These are phyloP conservation scores for Solenodon paradoxus DNA, from an alignment of 2,113 vertebrate species.

Conservation along the genomic window DNA sequence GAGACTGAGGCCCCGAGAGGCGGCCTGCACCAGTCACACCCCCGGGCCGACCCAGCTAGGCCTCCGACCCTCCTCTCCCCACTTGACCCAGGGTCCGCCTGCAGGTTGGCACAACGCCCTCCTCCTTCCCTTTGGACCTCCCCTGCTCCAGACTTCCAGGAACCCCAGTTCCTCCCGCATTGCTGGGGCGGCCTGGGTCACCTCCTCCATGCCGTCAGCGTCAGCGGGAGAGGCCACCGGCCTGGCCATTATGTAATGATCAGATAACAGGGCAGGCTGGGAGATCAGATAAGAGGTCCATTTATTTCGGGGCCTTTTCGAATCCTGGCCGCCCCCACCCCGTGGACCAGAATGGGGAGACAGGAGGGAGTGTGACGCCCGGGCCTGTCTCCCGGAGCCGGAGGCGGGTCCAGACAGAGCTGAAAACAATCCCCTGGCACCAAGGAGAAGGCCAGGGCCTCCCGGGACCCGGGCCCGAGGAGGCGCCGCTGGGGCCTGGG, in stretches of 20 bases:
- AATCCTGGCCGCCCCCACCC: conserved; percentile 66
- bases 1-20: neutral
- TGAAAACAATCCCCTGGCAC: conserved; percentile 75
- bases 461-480: conserved; percentile 40
- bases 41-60: neutral
- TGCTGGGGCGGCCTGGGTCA: conserved; percentile 55
- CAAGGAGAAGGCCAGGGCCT: conserved; percentile 58
- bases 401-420: conserved; percentile 50
- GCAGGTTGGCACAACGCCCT: neutral
- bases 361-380: conserved; percentile 41
- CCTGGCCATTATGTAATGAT: conserved; percentile 84
- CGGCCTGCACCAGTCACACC: neutral
- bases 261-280: conserved; percentile 83
- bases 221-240: conserved; percentile 71
- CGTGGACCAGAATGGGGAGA: conserved; percentile 62
- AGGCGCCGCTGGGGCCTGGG: conserved; percentile 34
- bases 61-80: neutral
- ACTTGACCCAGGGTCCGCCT: neutral
- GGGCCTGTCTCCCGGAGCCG: conserved; percentile 33
- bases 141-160: conserved; percentile 76
- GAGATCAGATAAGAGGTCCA: conserved; percentile 84
- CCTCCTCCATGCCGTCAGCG: conserved; percentile 73
- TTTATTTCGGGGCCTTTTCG: conserved; percentile 84
- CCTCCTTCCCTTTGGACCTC: conserved; percentile 39
- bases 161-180: conserved; percentile 71